phyloP scores from a whole-genome alignment of 2,113 vertebrate genomes.

The Boleophthalmus pectinirostris region DNA sequence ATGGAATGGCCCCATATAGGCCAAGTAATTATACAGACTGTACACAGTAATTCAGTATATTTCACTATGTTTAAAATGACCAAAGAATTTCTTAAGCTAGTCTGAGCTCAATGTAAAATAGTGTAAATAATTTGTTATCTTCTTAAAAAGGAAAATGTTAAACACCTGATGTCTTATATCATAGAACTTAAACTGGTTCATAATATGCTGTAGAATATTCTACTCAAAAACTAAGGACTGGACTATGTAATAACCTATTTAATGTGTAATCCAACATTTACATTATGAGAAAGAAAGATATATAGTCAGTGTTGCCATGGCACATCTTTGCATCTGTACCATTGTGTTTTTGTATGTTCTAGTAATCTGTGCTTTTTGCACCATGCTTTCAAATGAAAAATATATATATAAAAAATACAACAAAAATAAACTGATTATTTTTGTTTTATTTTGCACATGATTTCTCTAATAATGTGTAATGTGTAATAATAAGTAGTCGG shows the following conservation, averaged over 20 bases:
- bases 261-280: not conserved
- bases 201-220: slow-evolving; percentile 10
- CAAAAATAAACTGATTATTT: not conserved
- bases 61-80: not conserved
- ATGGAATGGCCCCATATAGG: no score
- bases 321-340: slow-evolving; percentile 9
- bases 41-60: no score
- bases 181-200: not conserved
- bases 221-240: not conserved
- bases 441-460: not conserved
- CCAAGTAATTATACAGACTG: no score
- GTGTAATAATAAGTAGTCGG: no score
- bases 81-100: slow-evolving; percentile 47
- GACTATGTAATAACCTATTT: not conserved
- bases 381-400: slow-evolving; percentile 68
- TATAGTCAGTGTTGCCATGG: not conserved
- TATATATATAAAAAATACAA: slow-evolving; percentile 25
- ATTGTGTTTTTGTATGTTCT: slow-evolving; percentile 25
- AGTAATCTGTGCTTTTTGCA: slow-evolving; percentile 43
- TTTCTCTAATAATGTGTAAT: not conserved
- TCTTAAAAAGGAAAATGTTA: slow-evolving; percentile 35
- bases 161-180: slow-evolving; percentile 30
- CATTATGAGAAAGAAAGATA: not conserved
- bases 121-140: slow-evolving; percentile 59
- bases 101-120: slow-evolving; percentile 63